A percentile compares a stretch with the other conserved stretches of the same genome.
Conservation (phyloP, 2,797 vertebrate genomes). For the Poeciliopsis presidionis region DNA sequence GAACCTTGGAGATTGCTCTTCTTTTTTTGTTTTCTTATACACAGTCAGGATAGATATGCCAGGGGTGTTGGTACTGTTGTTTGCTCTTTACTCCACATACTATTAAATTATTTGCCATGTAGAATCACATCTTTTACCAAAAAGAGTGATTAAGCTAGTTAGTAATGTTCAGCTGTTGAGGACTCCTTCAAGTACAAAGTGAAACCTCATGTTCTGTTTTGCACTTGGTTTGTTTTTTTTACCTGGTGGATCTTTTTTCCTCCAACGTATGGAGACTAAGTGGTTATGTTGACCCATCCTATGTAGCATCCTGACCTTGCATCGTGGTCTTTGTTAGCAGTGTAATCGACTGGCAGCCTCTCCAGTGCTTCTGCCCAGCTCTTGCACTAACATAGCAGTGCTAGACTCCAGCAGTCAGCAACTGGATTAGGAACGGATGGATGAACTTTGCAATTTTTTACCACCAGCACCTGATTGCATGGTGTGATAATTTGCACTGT, state of each 20-base stretch:
- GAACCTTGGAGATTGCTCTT: neutral
- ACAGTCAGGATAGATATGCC: neutral
- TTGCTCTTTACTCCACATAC: neutral
- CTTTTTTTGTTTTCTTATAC: neutral
- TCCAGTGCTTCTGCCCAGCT: neutral
- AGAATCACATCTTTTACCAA: neutral
- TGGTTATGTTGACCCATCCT: neutral
- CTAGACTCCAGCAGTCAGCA: neutral
- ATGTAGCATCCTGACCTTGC: neutral
- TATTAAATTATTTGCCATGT: neutral
- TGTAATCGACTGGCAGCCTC: neutral
- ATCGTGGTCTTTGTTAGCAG: constrained; percentile 3
- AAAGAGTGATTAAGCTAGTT: neutral
- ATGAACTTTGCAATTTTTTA: neutral
- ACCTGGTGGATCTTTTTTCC: neutral
- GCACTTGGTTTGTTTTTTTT: neutral
- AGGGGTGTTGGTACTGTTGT: neutral
- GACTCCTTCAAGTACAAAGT: neutral
- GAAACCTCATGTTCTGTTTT: neutral
- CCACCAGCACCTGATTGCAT: neutral
- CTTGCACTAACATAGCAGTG: neutral
- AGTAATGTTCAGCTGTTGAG: neutral
- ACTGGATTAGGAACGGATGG: neutral
- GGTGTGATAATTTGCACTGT: neutral
- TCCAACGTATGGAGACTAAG: neutral